Evolutionary conservation across 2,113 vertebrate species (phyloP).

Genomic region (Xenopus laevis): DNA sequence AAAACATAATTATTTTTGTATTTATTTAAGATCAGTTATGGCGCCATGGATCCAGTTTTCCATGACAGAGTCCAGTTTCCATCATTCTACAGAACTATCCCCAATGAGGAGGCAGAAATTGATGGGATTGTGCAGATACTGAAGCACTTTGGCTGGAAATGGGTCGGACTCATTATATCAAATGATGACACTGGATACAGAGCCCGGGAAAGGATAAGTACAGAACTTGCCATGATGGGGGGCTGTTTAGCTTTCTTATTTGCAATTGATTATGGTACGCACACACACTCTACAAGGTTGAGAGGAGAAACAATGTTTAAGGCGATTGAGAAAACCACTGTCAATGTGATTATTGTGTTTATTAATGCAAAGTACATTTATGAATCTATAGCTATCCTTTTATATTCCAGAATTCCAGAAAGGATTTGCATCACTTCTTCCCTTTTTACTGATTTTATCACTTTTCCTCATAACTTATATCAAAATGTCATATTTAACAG

Average conservation of each 20-base stretch:
- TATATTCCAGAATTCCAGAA: background rate
- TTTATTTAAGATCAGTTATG: conserved; percentile 5
- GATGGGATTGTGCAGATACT: conserved; percentile 1
- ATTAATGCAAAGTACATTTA: background rate
- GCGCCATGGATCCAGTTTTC: background rate
- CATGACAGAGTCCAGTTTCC: conserved; percentile 9
- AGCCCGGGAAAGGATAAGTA: background rate
- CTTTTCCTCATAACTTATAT: too few relatives aligned
- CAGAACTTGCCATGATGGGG: background rate
- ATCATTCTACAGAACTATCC: conserved; percentile 8
- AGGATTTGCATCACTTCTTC: background rate
- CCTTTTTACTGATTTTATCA: background rate
- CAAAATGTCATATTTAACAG: too few relatives aligned
- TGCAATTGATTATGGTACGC: background rate
- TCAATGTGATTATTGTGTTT: background rate
- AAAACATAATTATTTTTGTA: too few relatives aligned
- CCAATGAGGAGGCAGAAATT: background rate
- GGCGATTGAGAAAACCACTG: background rate
- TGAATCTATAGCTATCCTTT: background rate
- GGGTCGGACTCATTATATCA: conserved; percentile 19
- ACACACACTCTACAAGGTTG: too few relatives aligned
- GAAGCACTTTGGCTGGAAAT: conserved; percentile 23
- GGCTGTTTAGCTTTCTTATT: background rate
- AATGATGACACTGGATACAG: conserved; percentile 2
- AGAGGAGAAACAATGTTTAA: background rate